Evolutionary conservation across 2,888 invertebrate genomes (phyloP), one percentile per base, ranked within the genome.

Genomic region (Tryphoninae sp.): DNA sequence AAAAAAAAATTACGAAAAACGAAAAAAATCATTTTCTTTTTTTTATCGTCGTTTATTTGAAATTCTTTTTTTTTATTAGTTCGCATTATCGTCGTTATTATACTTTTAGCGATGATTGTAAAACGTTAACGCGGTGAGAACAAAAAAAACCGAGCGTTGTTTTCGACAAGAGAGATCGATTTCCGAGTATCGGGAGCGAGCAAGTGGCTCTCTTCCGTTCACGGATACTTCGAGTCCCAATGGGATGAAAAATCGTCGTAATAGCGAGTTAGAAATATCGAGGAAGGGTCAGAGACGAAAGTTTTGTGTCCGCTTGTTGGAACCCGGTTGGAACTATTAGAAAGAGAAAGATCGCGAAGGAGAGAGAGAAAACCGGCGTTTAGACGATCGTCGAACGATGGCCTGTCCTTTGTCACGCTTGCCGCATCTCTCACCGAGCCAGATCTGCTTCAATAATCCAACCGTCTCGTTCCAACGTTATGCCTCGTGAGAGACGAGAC

Each of bases 211-310:
- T 78, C 11, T 61, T 61, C 42, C 16, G 53, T 53, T 53, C 45
- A 3, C 1, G 67, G 67, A 61, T 62, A 53, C 73, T 73, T 65
- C 11, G 67, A 73, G 19, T 23, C 26, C n/a, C 45, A n/a, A 74
- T 16, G 19, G 45, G 55, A 49, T 16, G 58, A 73, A 62, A 8
- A 53, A 61, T 13, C 67, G 13, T 49, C 16, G 51, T 58, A 58
- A 55, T 22, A 55, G 64, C 55, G 71, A 58, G 26, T 55, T 61
- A 19, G 67, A 33, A 59, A 72, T 45, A 9, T 53, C 62, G 16
- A 62, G 13, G n/a, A 74, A 61, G 69, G 79, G 64, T 74, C 73
- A 67, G 22, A 45, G 69, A 69, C 68, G 79, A 79, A 69, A 79
- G 58, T 62, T 19, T 13, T 74, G 68, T 69, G 58, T 64, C 23